Base-by-base conservation (phyloP, 2,888 invertebrate species). In the Drosophila nigritarsus region DNA sequence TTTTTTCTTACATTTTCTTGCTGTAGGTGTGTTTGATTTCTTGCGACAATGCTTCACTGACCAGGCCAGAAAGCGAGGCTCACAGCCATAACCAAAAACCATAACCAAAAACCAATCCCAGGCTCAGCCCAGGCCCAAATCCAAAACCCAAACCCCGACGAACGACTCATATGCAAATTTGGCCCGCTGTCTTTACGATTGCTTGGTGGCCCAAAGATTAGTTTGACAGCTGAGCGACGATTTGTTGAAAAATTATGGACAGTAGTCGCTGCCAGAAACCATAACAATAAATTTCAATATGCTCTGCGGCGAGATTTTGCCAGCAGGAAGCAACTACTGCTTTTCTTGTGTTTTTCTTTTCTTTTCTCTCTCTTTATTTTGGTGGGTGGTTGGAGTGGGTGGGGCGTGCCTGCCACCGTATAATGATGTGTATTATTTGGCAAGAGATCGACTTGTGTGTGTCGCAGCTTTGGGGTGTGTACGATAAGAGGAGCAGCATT, bases 141-240 rank as follows among this genome's bases (percentile, higher is more conserved):
- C 38, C n/a, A 38, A 38, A 1, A 3, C 38, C 3, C 38, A 38
- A 38, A 56, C 66, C 36, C 59, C 32, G 32, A 50, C 62, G 49
- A 48, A 20, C 60, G 60, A 65, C 70, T 67, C 78, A 85, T 85
- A 88, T 85, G 86, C 86, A 87, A 85, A 88, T 87, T 79, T 63
- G 50, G 54, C 70, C 49, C 38, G 32, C 15, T 34, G 62, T 51
- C 56, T 51, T 56, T 45, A 18, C 20, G 53, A 53, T 53, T 64
- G 61, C 60, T 65, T 74, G 68, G 65, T 72, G 73, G 61, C 70
- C 72, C 64, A 56, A 73, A 89, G 86, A 87, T 87, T 88, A 88
- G 83, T 88, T 81, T 90, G 87, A 87, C 90, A 87, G 87, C 90
- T 86, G 87, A 88, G 85, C 85, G 89, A 90, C 90, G 82, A 90